Evolutionary conservation across 2,888 invertebrate species (phyloP).

Genomic region (Pinctada fucata): DNA sequence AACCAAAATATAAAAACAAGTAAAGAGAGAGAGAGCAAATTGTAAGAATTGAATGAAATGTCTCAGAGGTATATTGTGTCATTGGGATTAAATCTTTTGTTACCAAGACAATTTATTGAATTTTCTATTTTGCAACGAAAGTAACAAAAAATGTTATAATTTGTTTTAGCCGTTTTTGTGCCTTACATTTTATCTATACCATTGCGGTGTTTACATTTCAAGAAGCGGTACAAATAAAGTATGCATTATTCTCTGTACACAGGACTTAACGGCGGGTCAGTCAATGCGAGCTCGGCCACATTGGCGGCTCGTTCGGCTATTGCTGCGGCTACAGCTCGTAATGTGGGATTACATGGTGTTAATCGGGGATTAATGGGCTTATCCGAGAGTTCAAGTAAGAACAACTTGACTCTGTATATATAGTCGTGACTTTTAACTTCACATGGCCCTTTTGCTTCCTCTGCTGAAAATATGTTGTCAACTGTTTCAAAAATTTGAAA

Average conservation of each 20-base stretch:
- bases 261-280: constrained; percentile 35
- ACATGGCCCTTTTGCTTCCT: constrained; percentile 16
- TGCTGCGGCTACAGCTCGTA: constrained; percentile 33
- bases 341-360: constrained; percentile 32
- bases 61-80: too few relatives aligned
- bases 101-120: too few relatives aligned
- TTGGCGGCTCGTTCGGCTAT: constrained; percentile 29
- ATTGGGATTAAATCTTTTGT: too few relatives aligned
- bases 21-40: too few relatives aligned
- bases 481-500: not conserved
- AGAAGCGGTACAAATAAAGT: too few relatives aligned
- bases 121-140: too few relatives aligned
- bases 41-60: too few relatives aligned
- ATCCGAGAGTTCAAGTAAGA: constrained; percentile 38
- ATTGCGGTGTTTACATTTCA: too few relatives aligned
- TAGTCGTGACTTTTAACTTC: constrained; percentile 24
- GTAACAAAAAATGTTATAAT: too few relatives aligned
- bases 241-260: constrained; percentile 8
- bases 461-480: constrained; percentile 9
- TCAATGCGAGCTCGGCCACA: constrained; percentile 27
- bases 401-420: constrained; percentile 18
- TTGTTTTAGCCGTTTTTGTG: too few relatives aligned
- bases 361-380: constrained; percentile 34
- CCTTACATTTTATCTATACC: too few relatives aligned
- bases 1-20: too few relatives aligned